phyloP scores from a whole-genome alignment of 2,888 invertebrate species.

The Lypha dubia region DNA sequence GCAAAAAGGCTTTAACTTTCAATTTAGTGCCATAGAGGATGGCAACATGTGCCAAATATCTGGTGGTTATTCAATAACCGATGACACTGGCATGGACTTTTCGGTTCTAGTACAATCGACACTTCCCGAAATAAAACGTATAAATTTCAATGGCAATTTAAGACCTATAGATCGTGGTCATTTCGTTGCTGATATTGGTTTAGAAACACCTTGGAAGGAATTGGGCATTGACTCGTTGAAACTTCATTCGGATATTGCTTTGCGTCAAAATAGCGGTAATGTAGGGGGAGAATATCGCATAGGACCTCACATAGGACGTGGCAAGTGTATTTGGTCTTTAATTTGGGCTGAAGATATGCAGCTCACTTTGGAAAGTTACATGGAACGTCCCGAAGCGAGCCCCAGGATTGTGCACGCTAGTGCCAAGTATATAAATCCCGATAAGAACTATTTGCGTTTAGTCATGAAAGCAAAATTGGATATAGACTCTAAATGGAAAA shows the following conservation, averaged over 20 bases:
- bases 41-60: slow-evolving; percentile 83
- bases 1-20: slow-evolving; percentile 78
- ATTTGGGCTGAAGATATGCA: slow-evolving; percentile 84
- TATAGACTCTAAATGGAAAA: slow-evolving; percentile 85
- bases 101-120: slow-evolving; percentile 80
- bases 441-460: slow-evolving; percentile 84
- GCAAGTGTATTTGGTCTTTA: slow-evolving; percentile 85
- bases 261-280: slow-evolving; percentile 78
- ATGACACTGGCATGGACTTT: slow-evolving; percentile 83
- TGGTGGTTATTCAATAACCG: slow-evolving; percentile 81
- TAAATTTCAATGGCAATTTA: slow-evolving; percentile 79
- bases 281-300: slow-evolving; percentile 83
- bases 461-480: slow-evolving; percentile 85
- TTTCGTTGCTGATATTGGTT: slow-evolving; percentile 76
- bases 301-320: slow-evolving; percentile 83
- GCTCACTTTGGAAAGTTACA: slow-evolving; percentile 83
- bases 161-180: slow-evolving; percentile 73
- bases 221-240: slow-evolving; percentile 81
- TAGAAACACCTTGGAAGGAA: slow-evolving; percentile 82
- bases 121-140: slow-evolving; percentile 79
- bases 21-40: slow-evolving; percentile 82
- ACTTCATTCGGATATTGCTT: slow-evolving; percentile 77
- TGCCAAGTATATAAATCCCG: slow-evolving; percentile 85
- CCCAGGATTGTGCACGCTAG: slow-evolving; percentile 83
- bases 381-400: slow-evolving; percentile 81